phyloP scores from a whole-genome alignment of 2,113 vertebrate species.

The Pipra filicauda region DNA sequence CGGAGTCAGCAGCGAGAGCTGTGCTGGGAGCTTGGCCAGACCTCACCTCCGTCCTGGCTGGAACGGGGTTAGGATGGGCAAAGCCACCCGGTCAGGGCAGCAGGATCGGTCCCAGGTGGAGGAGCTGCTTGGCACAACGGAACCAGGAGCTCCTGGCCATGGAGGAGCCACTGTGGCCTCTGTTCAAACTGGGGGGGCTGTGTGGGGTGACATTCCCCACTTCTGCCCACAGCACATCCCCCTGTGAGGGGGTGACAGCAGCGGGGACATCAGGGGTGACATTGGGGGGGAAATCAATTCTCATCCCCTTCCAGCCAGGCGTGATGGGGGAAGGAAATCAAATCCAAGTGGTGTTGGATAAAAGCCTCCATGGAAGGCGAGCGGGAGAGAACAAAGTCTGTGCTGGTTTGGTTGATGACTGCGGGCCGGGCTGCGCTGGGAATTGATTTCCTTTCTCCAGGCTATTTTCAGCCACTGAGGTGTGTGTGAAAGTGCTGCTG shows the following conservation, averaged over 20 bases:
- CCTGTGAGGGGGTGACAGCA: not conserved
- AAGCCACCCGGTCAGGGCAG: not conserved
- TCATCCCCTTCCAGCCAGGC: not conserved
- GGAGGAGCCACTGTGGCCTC: not conserved
- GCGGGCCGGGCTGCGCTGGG: not conserved
- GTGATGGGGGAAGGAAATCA: not conserved
- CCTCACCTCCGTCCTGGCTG: not conserved
- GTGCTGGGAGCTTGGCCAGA: not conserved
- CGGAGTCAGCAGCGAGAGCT: not conserved
- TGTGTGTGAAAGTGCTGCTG: not conserved
- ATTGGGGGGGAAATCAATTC: not conserved
- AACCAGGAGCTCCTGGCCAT: not conserved
- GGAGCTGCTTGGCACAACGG: not conserved
- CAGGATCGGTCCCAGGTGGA: accelerated
- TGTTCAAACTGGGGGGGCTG: not conserved
- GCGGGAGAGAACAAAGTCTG: not conserved
- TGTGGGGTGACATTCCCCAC: not conserved
- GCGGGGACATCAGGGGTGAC: not conserved
- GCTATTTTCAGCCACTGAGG: constrained; percentile 40
- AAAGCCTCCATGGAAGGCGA: not conserved
- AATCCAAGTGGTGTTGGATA: not conserved
- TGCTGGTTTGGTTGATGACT: not conserved
- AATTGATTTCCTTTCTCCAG: constrained; percentile 41
- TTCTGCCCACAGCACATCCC: not conserved
- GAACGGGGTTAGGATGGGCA: accelerated